Percentiles rank a stretch among this genome's conserved stretches.
Evolutionary conservation across 2,888 invertebrate genomes (phyloP).

Genomic region (Drosophila merina): DNA sequence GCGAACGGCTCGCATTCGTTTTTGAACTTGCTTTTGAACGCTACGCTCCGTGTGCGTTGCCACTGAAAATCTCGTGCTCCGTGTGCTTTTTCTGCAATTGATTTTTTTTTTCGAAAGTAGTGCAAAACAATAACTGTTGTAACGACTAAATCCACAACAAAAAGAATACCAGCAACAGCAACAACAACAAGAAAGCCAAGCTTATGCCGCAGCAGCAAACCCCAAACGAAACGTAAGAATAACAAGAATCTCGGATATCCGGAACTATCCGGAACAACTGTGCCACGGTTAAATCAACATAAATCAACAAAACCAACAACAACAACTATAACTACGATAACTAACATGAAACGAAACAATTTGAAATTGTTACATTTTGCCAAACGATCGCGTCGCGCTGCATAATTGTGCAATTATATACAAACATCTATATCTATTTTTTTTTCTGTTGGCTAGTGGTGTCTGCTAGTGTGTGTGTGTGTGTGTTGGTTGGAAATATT

Average conservation of each 20-base stretch:
- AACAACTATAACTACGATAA: conserved; percentile 24
- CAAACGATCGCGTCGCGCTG: conserved; percentile 66
- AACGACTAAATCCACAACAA: conserved; percentile 17
- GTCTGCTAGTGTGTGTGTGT: conserved; percentile 27
- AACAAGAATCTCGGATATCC: conserved; percentile 30
- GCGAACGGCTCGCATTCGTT: not conserved
- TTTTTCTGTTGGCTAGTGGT: conserved; percentile 33
- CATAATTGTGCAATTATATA: conserved; percentile 75
- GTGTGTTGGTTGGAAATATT: conserved; percentile 47
- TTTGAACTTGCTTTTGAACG: conserved; percentile 8
- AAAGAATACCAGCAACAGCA: not conserved
- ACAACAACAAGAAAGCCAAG: conserved; percentile 7
- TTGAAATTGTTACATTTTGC: conserved; percentile 45
- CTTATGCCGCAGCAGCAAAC: conserved; percentile 14
- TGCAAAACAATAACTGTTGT: conserved; percentile 47
- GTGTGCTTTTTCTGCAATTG: conserved; percentile 69
- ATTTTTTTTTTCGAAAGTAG: conserved; percentile 64
- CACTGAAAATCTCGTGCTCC: conserved; percentile 41
- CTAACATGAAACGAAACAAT: conserved; percentile 34
- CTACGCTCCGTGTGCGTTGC: conserved; percentile 12
- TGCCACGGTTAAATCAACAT: conserved; percentile 13
- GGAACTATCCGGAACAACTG: conserved; percentile 12
- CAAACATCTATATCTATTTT: conserved; percentile 20
- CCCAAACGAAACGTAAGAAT: conserved; percentile 35
- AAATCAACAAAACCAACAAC: conserved; percentile 42